Evolutionary conservation across 2,888 invertebrate species (phyloP).

Genomic region (Slavum lentiscoides): DNA sequence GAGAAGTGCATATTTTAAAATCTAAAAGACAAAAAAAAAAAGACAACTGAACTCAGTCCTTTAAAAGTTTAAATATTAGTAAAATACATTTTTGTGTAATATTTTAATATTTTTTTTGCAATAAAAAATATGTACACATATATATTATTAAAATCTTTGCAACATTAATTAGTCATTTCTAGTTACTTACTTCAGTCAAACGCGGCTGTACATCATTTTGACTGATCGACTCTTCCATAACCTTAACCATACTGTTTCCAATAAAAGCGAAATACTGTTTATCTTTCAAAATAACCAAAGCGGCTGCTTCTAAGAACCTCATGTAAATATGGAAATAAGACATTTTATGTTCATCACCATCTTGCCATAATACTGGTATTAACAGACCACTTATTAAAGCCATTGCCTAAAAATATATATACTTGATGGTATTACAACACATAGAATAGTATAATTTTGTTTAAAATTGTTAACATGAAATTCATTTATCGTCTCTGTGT

Average conservation of each 20-base stretch:
- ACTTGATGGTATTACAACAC: not conserved
- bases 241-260: conserved; percentile 19
- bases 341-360: not conserved
- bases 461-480: too few relatives aligned
- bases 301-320: conserved; percentile 24
- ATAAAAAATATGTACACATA: not conserved
- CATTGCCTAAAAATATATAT: conserved; percentile 2
- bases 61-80: not conserved
- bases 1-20: conserved; percentile 37
- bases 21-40: not conserved
- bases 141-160: not conserved
- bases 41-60: not conserved
- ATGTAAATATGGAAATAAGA: not conserved
- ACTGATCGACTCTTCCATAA: conserved; percentile 29
- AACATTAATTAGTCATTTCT: not conserved
- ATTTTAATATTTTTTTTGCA: not conserved
- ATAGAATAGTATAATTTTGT: too few relatives aligned
- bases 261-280: not conserved
- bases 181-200: conserved; percentile 23
- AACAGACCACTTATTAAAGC: conserved; percentile 8
- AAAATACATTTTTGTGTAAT: not conserved
- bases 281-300: conserved; percentile 34
- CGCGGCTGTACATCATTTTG: conserved; percentile 1
- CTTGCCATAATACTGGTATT: conserved; percentile 18
- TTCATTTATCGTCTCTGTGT: too few relatives aligned